Percentiles rank a stretch among this genome's conserved stretches.
Evolutionary conservation across 2,888 invertebrate genomes (phyloP).

Genomic region (Parapristionchus giblindavisi): DNA sequence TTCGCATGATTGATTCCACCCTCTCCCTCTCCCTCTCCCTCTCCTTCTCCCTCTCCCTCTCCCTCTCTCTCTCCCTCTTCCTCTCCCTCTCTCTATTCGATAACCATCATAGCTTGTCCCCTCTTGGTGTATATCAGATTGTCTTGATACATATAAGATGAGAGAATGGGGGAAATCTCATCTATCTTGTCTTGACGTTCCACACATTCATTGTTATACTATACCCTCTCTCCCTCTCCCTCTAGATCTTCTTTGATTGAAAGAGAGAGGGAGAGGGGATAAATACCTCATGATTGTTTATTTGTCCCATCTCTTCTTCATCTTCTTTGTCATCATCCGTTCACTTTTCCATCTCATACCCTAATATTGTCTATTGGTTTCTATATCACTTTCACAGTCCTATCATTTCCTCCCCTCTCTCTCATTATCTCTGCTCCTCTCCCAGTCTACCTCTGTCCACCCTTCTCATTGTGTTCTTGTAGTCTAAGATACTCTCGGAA

Average conservation of each 20-base stretch:
- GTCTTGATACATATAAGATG: too few relatives aligned
- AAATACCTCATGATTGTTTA: too few relatives aligned
- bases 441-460: background rate
- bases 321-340: too few relatives aligned
- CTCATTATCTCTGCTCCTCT: too few relatives aligned
- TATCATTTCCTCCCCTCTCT: too few relatives aligned
- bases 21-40: background rate
- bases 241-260: background rate
- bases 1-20: background rate
- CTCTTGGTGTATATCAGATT: too few relatives aligned
- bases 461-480: conserved; percentile 3
- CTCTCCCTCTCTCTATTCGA: conserved; percentile 8
- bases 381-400: too few relatives aligned
- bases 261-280: too few relatives aligned
- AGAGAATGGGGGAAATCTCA: conserved; percentile 13
- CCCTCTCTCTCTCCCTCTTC: background rate
- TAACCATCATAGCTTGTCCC: too few relatives aligned
- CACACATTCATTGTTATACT: conserved; percentile 12
- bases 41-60: background rate
- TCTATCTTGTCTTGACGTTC: conserved; percentile 4
- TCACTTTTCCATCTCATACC: too few relatives aligned
- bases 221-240: background rate
- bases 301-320: too few relatives aligned
- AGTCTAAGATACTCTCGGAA: background rate
- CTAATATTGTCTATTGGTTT: background rate